These are phyloP conservation scores for Amphimedon queenslandica DNA, from an alignment of 37 sponge, comb jelly and placozoan species.

Conservation along the genomic window DNA sequence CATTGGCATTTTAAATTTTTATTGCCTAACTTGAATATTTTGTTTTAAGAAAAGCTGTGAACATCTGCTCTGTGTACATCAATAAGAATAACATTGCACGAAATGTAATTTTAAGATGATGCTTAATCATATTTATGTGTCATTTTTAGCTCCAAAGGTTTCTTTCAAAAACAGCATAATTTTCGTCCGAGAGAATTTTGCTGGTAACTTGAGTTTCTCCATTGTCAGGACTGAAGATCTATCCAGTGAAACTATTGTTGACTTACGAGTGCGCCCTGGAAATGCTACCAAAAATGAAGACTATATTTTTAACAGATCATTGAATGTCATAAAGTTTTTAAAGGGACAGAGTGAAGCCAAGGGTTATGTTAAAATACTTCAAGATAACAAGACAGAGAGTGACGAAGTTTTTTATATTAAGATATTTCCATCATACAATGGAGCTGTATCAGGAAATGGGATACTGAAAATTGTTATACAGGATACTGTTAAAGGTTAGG, in stretches of 20 bases:
- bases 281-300: conserved; percentile 2
- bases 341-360: background rate
- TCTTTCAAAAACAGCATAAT: no score
- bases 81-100: background rate
- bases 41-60: no score
- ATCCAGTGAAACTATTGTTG: background rate
- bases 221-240: conserved; percentile 6
- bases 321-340: background rate
- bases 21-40: no score
- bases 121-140: no score
- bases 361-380: background rate
- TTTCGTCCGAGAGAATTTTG: no score
- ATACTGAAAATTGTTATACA: conserved; percentile 24
- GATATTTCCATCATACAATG: background rate
- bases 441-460: background rate
- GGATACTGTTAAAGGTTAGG: conserved; percentile 29
- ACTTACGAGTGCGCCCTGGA: background rate
- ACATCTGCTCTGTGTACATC: conserved; percentile 9
- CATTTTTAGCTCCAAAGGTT: no score
- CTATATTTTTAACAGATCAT: background rate
- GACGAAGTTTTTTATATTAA: conserved; percentile 33
- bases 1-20: no score
- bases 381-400: conserved; percentile 14
- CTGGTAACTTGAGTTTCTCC: no score
- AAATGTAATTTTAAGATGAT: background rate